Conservation (phyloP, 2,113 vertebrate species). For the Poeciliopsis prolifica region DNA sequence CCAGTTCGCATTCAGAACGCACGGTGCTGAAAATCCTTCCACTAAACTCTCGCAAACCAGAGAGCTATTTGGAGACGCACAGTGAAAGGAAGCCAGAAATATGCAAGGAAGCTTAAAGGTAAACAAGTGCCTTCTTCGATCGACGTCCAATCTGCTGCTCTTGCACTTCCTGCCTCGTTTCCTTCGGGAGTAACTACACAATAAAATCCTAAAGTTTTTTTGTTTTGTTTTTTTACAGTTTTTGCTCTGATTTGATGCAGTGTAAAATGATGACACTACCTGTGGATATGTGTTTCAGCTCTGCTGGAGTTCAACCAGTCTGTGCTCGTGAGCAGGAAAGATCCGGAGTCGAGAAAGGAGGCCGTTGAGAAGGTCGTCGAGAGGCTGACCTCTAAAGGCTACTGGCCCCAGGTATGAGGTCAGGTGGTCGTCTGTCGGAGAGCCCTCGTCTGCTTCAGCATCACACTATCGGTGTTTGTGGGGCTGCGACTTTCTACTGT, state of each 20-base stretch:
- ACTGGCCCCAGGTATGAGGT: slow-evolving; percentile 87
- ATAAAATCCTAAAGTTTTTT: neutral
- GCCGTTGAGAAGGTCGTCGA: slow-evolving; percentile 83
- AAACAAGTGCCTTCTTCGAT: slow-evolving; percentile 30
- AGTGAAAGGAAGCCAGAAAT: neutral
- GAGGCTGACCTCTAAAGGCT: slow-evolving; percentile 83
- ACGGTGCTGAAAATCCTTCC: neutral
- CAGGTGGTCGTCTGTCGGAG: too few species aligned
- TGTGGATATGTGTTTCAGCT: slow-evolving; percentile 65
- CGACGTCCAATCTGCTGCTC: slow-evolving; percentile 9
- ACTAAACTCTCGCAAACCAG: neutral
- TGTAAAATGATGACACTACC: neutral
- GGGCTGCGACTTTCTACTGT: too few species aligned
- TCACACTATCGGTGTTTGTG: too few species aligned
- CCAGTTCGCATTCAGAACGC: neutral
- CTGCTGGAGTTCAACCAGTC: slow-evolving; percentile 89
- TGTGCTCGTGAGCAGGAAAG: slow-evolving; percentile 86
- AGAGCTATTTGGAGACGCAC: neutral
- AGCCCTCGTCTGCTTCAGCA: neutral
- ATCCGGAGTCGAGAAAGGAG: slow-evolving; percentile 85
- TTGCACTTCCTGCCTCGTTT: neutral
- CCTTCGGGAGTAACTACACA: too few species aligned
- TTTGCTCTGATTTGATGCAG: neutral
- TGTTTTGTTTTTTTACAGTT: neutral
- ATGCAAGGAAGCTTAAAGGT: slow-evolving; percentile 27